phyloP scores from a whole-genome alignment of 1,140 invertebrate species.

The Drosophila rufa region DNA sequence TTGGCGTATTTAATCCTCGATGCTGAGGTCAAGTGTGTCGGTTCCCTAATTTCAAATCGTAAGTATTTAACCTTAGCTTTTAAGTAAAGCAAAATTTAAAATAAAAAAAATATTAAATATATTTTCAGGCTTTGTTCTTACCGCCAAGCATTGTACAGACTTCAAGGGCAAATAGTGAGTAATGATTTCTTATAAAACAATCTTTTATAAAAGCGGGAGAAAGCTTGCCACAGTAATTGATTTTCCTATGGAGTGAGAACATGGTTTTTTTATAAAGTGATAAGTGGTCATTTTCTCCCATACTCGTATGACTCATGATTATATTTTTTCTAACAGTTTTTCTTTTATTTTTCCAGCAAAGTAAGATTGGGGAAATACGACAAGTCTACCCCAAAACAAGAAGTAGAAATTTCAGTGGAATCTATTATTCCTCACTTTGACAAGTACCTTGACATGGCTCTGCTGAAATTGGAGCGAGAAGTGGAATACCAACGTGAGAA shows the following conservation, averaged over 20 bases:
- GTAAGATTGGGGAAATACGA: neutral
- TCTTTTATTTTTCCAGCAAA: too few relatives aligned
- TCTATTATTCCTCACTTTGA: neutral
- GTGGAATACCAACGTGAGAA: neutral
- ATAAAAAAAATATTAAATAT: neutral
- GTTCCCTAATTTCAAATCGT: conserved; percentile 1
- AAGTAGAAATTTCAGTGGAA: neutral
- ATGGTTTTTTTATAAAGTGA: too few relatives aligned
- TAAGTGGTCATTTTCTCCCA: too few relatives aligned
- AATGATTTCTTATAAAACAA: neutral
- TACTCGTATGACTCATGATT: too few relatives aligned
- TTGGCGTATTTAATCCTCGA: neutral
- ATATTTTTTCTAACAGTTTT: too few relatives aligned
- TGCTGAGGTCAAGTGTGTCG: neutral
- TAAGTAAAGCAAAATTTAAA: neutral
- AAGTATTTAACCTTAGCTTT: neutral
- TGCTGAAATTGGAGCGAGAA: neutral
- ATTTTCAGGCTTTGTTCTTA: neutral
- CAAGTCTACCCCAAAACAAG: neutral
- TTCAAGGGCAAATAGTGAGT: neutral
- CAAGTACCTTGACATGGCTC: neutral
- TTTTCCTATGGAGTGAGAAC: neutral
- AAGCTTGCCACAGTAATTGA: neutral
- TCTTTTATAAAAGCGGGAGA: too few relatives aligned
- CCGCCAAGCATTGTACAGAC: neutral